Conservation (phyloP, 2,797 vertebrate genomes). For the Neosalanx taihuensis region DNA sequence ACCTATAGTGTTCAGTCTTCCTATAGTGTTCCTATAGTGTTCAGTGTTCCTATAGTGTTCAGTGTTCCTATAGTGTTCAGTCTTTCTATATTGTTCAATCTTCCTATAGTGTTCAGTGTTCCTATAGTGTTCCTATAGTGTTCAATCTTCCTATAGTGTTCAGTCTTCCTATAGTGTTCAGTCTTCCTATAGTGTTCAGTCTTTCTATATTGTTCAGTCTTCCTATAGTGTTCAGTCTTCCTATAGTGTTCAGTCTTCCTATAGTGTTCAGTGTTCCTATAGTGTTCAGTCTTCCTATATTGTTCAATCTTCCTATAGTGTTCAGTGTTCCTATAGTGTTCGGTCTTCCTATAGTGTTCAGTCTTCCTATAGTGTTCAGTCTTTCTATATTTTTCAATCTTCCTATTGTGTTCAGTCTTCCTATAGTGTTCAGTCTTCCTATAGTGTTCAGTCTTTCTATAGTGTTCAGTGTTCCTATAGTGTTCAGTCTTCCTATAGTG, state of each 20-base stretch:
- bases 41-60: constrained; percentile 14
- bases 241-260: no score
- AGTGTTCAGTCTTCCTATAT: no score
- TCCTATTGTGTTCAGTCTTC: background rate
- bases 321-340: no score
- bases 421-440: constrained; percentile 13
- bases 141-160: background rate
- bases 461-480: no score
- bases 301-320: no score
- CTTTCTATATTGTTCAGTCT: background rate
- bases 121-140: background rate
- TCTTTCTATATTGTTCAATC: constrained; percentile 33
- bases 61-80: background rate
- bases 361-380: constrained; percentile 7
- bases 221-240: background rate
- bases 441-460: background rate
- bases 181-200: no score
- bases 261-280: no score
- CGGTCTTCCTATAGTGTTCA: constrained; percentile 8
- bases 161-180: constrained; percentile 30
- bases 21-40: background rate
- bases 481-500: background rate
- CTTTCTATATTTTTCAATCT: background rate
- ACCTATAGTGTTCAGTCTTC: background rate
- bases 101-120: constrained; percentile 29